Evolutionary conservation across 2,797 vertebrate genomes (phyloP), one percentile per base, ranked within the genome.

Genomic region (Lophius americanus): DNA sequence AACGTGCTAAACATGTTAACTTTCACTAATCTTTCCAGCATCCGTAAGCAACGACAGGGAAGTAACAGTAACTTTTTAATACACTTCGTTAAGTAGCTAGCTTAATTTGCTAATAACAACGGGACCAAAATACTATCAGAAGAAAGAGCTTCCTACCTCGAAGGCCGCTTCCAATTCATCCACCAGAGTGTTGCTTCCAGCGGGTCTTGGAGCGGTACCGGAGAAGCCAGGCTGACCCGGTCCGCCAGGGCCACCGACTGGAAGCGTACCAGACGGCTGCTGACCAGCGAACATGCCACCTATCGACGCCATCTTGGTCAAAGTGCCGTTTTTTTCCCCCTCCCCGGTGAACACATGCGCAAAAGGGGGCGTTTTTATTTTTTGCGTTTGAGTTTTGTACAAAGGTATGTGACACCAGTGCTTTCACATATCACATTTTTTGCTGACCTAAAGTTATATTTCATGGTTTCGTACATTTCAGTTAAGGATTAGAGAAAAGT

Each of bases 91-190:
- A 10, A 44, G 4, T 44, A 32, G 50, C 51, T 52, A 49, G 59
- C 55, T 54, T 43, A 23, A 0, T 13, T 13, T 49, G 63, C 58
- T 75, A 84, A 70, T 62, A 61, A 60, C 66, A 64, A 56, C 50
- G 84, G 82, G 76, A 76, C 60, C 11, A 12, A 9, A 3, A 11
- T 4, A 82, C 81, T 76, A 82, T 59, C 32, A 2, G 2, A 10
- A 42, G 68, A 35, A 62, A 80, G 23, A 39, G 42, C 36, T 1
- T 50, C 57, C 13, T 78, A 98, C 97, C 95, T 98, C 97, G 39
- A 99, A 99, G 2, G 97, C 97, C 7, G 96, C 95, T 66, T 98
- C 97, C 70, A 99, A 88, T 51, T 99, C 97, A 59, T 99, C 97
- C 64, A 99, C 97, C 61, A 98, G 85, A 1, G 97, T 97, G 78